phyloP scores from a whole-genome alignment of 2,888 invertebrate species.

The Pseudococcus longispinus region DNA sequence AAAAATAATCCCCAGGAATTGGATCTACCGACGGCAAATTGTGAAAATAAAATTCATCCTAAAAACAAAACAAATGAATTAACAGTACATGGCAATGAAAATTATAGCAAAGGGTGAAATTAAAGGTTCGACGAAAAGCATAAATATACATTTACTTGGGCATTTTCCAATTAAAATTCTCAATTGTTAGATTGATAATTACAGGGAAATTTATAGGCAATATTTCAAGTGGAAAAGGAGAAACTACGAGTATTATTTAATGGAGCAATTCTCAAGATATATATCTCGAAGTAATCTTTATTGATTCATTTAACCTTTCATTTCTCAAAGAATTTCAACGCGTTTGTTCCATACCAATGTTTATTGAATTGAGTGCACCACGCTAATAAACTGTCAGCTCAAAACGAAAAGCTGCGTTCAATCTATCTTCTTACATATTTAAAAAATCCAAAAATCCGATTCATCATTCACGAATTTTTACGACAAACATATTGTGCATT shows the following conservation, averaged over 20 bases:
- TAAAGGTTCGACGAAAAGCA: neutral
- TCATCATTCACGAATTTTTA: no score
- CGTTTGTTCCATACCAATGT: no score
- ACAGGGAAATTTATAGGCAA: neutral
- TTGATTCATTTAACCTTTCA: neutral
- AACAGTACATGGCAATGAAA: neutral
- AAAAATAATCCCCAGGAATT: neutral
- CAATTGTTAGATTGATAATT: neutral
- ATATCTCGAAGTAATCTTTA: no score
- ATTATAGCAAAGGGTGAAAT: neutral
- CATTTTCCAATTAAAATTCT: neutral
- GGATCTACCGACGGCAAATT: neutral
- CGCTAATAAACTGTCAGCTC: neutral
- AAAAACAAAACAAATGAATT: neutral
- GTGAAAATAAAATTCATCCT: slow-evolving; percentile 13
- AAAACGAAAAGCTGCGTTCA: neutral
- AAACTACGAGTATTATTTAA: neutral
- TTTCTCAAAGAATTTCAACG: neutral
- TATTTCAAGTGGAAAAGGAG: neutral
- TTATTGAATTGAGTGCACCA: neutral
- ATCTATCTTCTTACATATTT: no score
- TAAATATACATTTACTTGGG: neutral
- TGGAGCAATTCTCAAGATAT: neutral
- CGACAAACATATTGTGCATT: neutral
- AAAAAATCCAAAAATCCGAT: neutral